These are phyloP conservation scores for Agrochola lota DNA, from an alignment of 2,888 invertebrate genomes.

Conservation along the genomic window DNA sequence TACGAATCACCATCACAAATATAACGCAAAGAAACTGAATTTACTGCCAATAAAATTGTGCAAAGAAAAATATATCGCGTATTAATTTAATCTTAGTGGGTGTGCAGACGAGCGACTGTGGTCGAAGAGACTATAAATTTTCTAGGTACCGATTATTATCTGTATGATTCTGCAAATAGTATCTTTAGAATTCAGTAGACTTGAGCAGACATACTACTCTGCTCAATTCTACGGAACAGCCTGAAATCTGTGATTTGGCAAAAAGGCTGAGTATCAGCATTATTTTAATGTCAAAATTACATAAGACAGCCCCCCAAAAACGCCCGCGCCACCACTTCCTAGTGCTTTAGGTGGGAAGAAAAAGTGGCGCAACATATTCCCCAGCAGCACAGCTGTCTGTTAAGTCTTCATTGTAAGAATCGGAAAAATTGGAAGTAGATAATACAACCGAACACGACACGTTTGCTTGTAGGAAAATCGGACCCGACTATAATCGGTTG, in stretches of 20 bases:
- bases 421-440: background rate
- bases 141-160: background rate
- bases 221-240: too few relatives aligned
- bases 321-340: too few relatives aligned
- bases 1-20: conserved; percentile 65
- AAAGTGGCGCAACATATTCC: too few relatives aligned
- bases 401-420: background rate
- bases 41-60: conserved; percentile 60
- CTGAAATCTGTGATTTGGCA: too few relatives aligned
- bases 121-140: background rate
- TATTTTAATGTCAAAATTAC: too few relatives aligned
- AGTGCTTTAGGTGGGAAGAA: too few relatives aligned
- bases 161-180: background rate
- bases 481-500: background rate
- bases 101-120: conserved; percentile 14
- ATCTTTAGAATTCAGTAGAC: background rate
- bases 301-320: too few relatives aligned
- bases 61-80: conserved; percentile 53
- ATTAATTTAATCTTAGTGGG: conserved; percentile 44
- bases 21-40: conserved; percentile 54
- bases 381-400: too few relatives aligned
- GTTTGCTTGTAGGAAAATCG: background rate
- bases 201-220: background rate
- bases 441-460: background rate
- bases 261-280: too few relatives aligned